Conservation (phyloP, 2,797 vertebrate genomes). For the Hafferia zeledoni region DNA sequence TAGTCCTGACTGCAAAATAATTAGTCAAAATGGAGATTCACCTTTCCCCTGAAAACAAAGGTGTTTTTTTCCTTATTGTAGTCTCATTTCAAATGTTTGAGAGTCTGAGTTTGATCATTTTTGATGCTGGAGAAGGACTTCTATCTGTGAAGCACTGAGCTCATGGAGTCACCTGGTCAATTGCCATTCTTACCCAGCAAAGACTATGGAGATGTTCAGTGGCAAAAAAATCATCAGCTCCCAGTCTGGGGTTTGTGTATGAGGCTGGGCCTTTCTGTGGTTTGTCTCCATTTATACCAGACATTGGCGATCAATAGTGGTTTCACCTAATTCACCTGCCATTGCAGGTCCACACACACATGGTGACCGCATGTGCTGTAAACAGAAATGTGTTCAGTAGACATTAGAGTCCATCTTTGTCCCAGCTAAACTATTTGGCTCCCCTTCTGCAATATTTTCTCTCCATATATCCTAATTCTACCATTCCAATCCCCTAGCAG, state of each 20-base stretch:
- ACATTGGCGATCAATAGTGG: background rate
- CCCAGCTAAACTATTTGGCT: background rate
- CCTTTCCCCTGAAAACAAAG: background rate
- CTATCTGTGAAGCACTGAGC: background rate
- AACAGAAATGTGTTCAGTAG: background rate
- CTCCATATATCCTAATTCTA: background rate
- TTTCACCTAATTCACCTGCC: background rate
- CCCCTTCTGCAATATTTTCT: background rate
- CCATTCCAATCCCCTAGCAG: background rate
- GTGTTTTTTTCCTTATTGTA: background rate
- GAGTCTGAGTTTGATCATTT: background rate
- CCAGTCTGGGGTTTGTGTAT: background rate
- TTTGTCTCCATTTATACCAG: background rate
- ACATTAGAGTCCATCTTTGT: background rate
- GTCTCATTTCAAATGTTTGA: background rate
- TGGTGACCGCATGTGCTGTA: rapidly evolving
- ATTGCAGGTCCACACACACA: background rate
- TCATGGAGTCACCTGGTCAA: background rate
- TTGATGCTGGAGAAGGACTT: background rate
- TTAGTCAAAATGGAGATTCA: background rate
- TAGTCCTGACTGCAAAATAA: background rate
- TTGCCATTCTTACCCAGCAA: background rate
- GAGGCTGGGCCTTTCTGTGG: background rate
- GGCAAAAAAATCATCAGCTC: background rate
- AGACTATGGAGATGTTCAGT: background rate